Percentiles rank a stretch among this genome's conserved stretches.
Evolutionary conservation across 2,888 invertebrate species (phyloP).

Genomic region (Ormyrus pomaceus): DNA sequence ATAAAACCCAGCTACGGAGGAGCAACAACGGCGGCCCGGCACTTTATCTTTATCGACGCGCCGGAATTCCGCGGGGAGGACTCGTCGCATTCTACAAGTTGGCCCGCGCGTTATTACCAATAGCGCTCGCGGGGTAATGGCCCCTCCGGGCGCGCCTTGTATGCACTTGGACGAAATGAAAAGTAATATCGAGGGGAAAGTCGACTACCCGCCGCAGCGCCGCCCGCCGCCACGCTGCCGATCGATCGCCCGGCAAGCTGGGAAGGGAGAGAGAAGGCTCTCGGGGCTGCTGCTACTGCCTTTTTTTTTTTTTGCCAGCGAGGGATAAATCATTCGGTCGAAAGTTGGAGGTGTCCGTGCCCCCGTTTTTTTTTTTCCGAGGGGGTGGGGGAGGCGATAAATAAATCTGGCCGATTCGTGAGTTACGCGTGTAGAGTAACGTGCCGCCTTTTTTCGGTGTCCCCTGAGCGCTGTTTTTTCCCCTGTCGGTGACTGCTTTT

Average conservation of each 20-base stretch:
- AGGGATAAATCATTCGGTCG: constrained; percentile 44
- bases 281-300: neutral
- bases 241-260: neutral
- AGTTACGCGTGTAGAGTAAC: neutral
- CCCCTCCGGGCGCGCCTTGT: constrained; percentile 32
- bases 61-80: constrained; percentile 29
- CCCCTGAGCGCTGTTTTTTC: no score
- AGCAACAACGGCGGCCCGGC: neutral
- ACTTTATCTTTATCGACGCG: constrained; percentile 27
- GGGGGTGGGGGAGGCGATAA: neutral
- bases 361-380: neutral
- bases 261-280: constrained; percentile 1
- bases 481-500: no score
- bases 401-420: constrained; percentile 29
- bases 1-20: neutral
- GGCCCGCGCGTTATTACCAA: constrained; percentile 43
- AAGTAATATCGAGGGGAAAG: constrained; percentile 49
- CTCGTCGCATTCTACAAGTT: constrained; percentile 46
- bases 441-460: no score
- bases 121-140: constrained; percentile 27
- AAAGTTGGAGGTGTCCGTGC: neutral
- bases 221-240: no score
- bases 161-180: constrained; percentile 53
- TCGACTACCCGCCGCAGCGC: no score
- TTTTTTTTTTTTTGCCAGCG: neutral